Evolutionary conservation across 1,140 invertebrate genomes (phyloP), one percentile per base, ranked within the genome.

Genomic region (Drosophila punjabiensis): DNA sequence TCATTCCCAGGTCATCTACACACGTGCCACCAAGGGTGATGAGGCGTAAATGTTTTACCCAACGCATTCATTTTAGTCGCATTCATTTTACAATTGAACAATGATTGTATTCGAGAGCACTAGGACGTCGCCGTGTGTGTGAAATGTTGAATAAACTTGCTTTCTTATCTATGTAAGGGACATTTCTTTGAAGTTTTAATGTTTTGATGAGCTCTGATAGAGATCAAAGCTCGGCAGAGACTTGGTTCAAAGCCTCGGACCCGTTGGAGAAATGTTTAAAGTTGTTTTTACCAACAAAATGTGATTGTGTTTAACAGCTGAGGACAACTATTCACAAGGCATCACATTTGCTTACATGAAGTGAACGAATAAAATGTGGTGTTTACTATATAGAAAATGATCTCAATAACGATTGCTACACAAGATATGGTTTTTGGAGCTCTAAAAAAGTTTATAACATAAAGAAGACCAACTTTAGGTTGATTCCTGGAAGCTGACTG

Each of bases 1-100:
- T 94, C 97, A 98, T 94, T 97, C 98, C 43, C 99, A 99, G 94
- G 94, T 99, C 48, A 99, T 99, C 87, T 99, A 99, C 95, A 99
- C 99, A 37, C 96, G 99, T 92, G 97, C 98, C 45, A 99, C 98
- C 52, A 99, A 99, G 94, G 98, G 96, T 91, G 98, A 98, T 93
- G 97, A 98, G 93, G 91, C 92, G 81, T 93, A 93, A 93, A 62
- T 85, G 52, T 79, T 82, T 80, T 78, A 64, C 63, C 43, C 69
- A 48, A 62, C 47, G 63, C 74, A 78, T 85, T 58, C 70, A n/a
- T 80, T 48, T 78, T 76, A 64, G 82, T 71, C 43, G 68, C 73
- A 66, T 56, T 82, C 67, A 65, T 64, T 73, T 79, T 82, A 82
- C 86, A 82, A 91, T 82, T 71, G 14, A 78, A 73, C 37, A 62